Conservation (phyloP, 2,797 vertebrate species). For the Centroberyx gerrardi region DNA sequence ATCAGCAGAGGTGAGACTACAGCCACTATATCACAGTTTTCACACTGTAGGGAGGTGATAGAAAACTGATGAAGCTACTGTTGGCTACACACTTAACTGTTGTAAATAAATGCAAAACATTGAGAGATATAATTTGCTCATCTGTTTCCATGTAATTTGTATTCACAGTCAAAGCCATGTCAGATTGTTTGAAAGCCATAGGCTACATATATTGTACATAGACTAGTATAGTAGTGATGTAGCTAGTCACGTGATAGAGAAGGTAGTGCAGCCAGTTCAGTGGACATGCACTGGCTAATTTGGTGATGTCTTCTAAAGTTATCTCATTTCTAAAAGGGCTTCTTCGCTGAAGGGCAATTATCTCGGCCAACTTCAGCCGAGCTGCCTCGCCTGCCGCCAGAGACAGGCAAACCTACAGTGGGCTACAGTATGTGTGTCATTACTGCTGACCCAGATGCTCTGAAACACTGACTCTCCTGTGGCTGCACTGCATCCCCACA, state of each 20-base stretch:
- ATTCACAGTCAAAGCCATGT: background rate
- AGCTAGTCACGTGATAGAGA: background rate
- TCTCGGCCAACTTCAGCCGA: slow-evolving; percentile 49
- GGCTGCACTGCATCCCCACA: slow-evolving; percentile 64
- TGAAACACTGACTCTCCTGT: slow-evolving; percentile 68
- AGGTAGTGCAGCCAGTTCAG: slow-evolving; percentile 32
- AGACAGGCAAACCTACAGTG: slow-evolving; percentile 66
- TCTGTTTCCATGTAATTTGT: background rate
- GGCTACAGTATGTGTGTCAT: slow-evolving; percentile 76
- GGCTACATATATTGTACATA: background rate
- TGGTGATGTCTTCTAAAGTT: slow-evolving; percentile 18
- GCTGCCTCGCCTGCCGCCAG: slow-evolving; percentile 48
- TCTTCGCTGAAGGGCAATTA: slow-evolving; percentile 46
- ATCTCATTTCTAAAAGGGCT: background rate
- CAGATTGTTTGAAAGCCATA: slow-evolving; percentile 5
- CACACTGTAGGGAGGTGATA: slow-evolving; percentile 36
- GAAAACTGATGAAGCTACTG: slow-evolving; percentile 26
- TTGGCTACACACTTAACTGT: slow-evolving; percentile 7
- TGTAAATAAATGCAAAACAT: background rate
- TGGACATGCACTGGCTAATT: slow-evolving; percentile 22
- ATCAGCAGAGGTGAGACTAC: slow-evolving; percentile 77
- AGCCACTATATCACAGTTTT: slow-evolving; percentile 63
- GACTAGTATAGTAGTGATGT: background rate
- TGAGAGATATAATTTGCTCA: too few species aligned
- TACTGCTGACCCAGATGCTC: slow-evolving; percentile 84